Conservation (phyloP, 2,888 invertebrate genomes). For the Terebella lapidaria region DNA sequence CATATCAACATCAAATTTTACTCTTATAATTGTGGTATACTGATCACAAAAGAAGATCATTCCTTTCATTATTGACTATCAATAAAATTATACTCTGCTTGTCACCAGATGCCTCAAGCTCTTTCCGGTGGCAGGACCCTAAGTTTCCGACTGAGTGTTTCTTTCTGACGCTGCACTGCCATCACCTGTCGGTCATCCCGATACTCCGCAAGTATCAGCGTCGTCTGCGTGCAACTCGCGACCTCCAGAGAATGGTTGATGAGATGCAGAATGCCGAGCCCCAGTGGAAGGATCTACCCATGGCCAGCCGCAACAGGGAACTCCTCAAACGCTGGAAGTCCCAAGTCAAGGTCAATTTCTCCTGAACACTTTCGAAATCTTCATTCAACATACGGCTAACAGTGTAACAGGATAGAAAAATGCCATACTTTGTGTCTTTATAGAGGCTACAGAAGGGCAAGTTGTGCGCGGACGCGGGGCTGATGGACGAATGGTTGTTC, state of each 20-base stretch:
- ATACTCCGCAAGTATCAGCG: constrained; percentile 79
- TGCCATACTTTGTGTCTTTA: too few relatives aligned
- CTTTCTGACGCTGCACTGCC: constrained; percentile 90
- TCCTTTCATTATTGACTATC: not conserved
- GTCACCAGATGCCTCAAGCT: not conserved
- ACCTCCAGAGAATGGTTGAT: constrained; percentile 63
- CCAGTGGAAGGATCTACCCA: constrained; percentile 40
- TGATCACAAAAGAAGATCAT: too few relatives aligned
- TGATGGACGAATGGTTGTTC: constrained; percentile 79
- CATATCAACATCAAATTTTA: too few relatives aligned
- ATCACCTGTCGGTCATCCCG: constrained; percentile 86
- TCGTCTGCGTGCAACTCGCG: constrained; percentile 71
- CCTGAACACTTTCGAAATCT: too few relatives aligned
- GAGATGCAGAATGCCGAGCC: constrained; percentile 59
- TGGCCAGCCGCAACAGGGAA: constrained; percentile 66
- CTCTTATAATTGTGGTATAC: too few relatives aligned
- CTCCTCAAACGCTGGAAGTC: constrained; percentile 81
- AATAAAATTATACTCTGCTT: not conserved
- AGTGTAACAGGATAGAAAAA: too few relatives aligned
- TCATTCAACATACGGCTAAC: too few relatives aligned
- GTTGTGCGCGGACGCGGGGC: constrained; percentile 82
- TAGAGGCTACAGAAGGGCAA: constrained; percentile 69
- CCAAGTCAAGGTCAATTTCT: constrained; percentile 58
- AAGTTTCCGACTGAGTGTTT: constrained; percentile 96
- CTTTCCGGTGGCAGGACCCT: constrained; percentile 64